phyloP scores from a whole-genome alignment of 2,113 vertebrate genomes.

The Columba livia region DNA sequence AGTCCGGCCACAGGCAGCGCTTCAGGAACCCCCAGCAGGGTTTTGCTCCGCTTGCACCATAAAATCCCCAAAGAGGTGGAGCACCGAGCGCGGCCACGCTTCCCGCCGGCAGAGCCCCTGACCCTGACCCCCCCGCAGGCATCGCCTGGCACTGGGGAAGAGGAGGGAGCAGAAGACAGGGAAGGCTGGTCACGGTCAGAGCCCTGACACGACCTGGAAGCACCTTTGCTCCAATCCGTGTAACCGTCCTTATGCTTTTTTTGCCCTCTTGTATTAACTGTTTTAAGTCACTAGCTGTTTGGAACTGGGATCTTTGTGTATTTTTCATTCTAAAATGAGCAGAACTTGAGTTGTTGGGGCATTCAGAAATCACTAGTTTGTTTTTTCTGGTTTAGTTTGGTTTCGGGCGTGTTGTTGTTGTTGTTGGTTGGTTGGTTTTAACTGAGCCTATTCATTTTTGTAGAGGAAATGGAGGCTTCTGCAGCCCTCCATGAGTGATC shows the following conservation, averaged over 20 bases:
- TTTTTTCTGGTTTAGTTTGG: neutral
- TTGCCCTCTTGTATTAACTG: neutral
- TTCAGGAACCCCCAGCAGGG: neutral
- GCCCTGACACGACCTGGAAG: too few species aligned
- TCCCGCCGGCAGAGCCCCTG: fast-evolving
- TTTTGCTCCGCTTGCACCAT: neutral
- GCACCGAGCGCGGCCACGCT: fast-evolving
- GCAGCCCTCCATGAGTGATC: constrained; percentile 1
- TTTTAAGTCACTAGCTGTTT: neutral
- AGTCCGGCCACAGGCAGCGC: neutral
- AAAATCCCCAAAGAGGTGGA: fast-evolving
- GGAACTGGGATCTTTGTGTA: neutral
- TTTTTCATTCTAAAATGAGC: neutral
- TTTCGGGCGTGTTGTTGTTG: too few species aligned
- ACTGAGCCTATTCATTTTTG: neutral
- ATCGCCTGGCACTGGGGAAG: neutral
- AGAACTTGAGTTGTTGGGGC: neutral
- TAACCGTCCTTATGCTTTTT: neutral
- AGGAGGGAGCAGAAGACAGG: neutral
- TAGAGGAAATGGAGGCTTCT: constrained; percentile 53
- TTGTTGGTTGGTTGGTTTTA: neutral
- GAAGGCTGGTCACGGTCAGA: neutral
- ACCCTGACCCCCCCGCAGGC: fast-evolving
- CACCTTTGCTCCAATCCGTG: neutral
- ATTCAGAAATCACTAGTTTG: neutral